Evolutionary conservation across 2,888 invertebrate species (phyloP).

Genomic region (Dyspetes luteomarginatus): DNA sequence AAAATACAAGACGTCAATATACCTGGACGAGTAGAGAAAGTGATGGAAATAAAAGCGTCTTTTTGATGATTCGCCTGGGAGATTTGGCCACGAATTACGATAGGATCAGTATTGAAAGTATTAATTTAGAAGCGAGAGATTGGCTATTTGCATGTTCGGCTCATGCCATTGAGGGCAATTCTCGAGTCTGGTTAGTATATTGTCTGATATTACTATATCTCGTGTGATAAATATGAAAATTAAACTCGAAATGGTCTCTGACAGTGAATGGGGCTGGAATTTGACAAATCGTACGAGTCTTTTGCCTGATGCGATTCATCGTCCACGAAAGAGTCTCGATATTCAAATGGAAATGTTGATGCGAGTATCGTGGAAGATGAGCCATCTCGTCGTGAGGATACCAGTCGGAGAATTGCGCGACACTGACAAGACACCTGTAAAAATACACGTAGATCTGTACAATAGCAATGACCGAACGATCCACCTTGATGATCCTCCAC

Average conservation of each 20-base stretch:
- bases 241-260: no score
- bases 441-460: constrained; percentile 71
- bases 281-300: constrained; percentile 86
- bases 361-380: constrained; percentile 85
- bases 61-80: constrained; percentile 87
- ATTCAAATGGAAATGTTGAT: constrained; percentile 87
- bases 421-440: constrained; percentile 84
- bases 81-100: constrained; percentile 85
- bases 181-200: constrained; percentile 88
- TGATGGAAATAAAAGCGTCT: constrained; percentile 81
- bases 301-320: constrained; percentile 84
- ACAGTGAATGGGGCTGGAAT: constrained; percentile 85
- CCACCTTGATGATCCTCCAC: constrained; percentile 40
- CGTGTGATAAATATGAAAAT: no score
- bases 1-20: constrained; percentile 83
- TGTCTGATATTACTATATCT: no score
- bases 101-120: constrained; percentile 87
- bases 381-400: constrained; percentile 89
- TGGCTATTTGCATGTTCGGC: constrained; percentile 93
- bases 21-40: constrained; percentile 82
- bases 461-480: constrained; percentile 63
- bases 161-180: constrained; percentile 84
- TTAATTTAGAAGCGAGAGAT: constrained; percentile 88
- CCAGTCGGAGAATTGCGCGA: constrained; percentile 84
- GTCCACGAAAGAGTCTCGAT: constrained; percentile 84